Conservation (phyloP, 64 coral and sea anemone genomes). For the Exaiptasia diaphana region DNA sequence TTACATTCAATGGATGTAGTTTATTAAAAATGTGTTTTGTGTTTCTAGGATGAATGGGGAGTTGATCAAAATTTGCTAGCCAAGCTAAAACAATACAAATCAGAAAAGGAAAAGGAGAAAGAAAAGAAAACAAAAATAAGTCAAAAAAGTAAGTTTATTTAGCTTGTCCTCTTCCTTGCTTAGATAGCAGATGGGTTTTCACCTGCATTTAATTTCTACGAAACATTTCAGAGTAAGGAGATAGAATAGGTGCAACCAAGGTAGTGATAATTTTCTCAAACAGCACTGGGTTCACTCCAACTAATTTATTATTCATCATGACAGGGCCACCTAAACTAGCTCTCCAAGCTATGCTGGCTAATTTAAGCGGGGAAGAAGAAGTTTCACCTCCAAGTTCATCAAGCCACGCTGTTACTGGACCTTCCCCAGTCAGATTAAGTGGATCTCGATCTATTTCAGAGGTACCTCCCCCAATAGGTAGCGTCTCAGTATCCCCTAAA, state of each 20-base stretch:
- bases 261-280: too few relatives aligned
- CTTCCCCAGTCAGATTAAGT: constrained; percentile 79
- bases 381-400: constrained; percentile 43
- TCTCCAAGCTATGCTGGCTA: constrained; percentile 95
- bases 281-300: too few relatives aligned
- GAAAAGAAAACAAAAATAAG: constrained; percentile 90
- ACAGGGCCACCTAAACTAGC: constrained; percentile 79
- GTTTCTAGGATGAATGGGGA: constrained; percentile 91
- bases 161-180: background rate
- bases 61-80: constrained; percentile 83
- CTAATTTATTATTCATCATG: too few relatives aligned
- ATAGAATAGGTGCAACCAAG: too few relatives aligned
- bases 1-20: background rate
- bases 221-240: too few relatives aligned
- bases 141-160: constrained; percentile 68
- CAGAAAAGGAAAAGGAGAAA: constrained; percentile 74
- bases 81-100: constrained; percentile 96
- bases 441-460: constrained; percentile 81
- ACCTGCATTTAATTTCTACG: too few relatives aligned
- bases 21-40: background rate
- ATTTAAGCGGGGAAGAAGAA: constrained; percentile 91
- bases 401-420: constrained; percentile 60
- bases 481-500: constrained; percentile 63
- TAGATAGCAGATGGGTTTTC: background rate
- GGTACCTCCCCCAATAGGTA: constrained; percentile 83